Evolutionary conservation across 2,888 invertebrate species (phyloP).

Genomic region (Stenurella melanura): DNA sequence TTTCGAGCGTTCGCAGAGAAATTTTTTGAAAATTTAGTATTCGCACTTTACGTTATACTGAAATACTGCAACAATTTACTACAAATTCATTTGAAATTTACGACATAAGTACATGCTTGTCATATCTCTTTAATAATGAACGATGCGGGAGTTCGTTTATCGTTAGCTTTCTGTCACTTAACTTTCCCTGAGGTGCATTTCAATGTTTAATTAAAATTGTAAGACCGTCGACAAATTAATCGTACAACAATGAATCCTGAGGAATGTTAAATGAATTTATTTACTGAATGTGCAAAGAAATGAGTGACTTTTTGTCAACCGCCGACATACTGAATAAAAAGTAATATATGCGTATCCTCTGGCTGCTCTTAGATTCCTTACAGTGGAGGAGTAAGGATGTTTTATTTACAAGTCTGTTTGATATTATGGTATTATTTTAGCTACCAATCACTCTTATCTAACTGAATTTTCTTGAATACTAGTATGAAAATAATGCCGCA

Average conservation of each 20-base stretch:
- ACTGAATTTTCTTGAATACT: no score
- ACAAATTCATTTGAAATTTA: background rate
- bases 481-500: no score
- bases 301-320: slow-evolving; percentile 15
- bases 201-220: slow-evolving; percentile 21
- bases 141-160: slow-evolving; percentile 5
- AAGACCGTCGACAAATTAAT: slow-evolving; percentile 15
- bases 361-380: no score
- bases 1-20: no score
- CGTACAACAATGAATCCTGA: background rate
- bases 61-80: no score
- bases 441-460: no score
- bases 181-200: slow-evolving; percentile 10
- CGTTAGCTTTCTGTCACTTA: slow-evolving; percentile 1
- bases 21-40: no score
- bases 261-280: slow-evolving; percentile 12
- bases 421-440: no score
- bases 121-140: slow-evolving; percentile 2
- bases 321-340: slow-evolving; percentile 21
- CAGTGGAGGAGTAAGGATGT: no score
- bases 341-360: background rate
- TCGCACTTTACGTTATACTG: no score
- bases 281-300: background rate
- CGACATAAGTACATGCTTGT: background rate
- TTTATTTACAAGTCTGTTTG: no score